Base-by-base conservation (phyloP, 2,888 invertebrate species). In the Polietes domitor region DNA sequence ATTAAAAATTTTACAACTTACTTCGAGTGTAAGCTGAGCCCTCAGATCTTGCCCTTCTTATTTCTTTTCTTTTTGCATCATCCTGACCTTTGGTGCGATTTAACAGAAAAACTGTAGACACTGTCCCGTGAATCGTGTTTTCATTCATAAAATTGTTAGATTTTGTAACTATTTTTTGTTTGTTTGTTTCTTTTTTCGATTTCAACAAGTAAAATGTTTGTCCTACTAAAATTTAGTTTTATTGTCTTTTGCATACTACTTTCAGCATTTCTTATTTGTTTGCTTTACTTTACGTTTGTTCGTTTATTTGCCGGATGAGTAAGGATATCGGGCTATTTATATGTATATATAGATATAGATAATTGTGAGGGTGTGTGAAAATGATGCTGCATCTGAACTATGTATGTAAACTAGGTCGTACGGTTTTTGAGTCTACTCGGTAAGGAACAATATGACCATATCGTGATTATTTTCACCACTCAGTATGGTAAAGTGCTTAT, bases 371-470 rank as follows among this genome's bases (percentile, higher is more conserved):
- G 17, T 63, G 19, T 17, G n/a, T 63, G 17, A 10, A 63, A 12
- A 21, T 15, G 58, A 26, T 24, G 26, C 10, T n/a, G 10, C 4
- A 24, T 2, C n/a, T 58, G 26, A 10, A 24, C 1, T 24, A 65
- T 19, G 37, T 32, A 58, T 58, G 21, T 26, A n/a, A n/a, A n/a
- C n/a, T n/a, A n/a, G n/a, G n/a, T n/a, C n/a, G n/a, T n/a, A n/a
- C n/a, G n/a, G n/a, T n/a, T n/a, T n/a, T n/a, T n/a, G n/a, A n/a
- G n/a, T 65, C 85, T 86, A 87, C 73, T 86, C 80, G 21, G 86
- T 85, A 70, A 87, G 82, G 75, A 88, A 86, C 82, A 87, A 77
- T 80, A 87, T 86, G 63, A 87, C 72, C 85, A 87, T 85, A 71
- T 87, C 87, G 37, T 85, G 85, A 68, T 83, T 87, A 43, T 28